Evolutionary conservation across 2,113 vertebrate species (phyloP).

Genomic region (Apus apus): DNA sequence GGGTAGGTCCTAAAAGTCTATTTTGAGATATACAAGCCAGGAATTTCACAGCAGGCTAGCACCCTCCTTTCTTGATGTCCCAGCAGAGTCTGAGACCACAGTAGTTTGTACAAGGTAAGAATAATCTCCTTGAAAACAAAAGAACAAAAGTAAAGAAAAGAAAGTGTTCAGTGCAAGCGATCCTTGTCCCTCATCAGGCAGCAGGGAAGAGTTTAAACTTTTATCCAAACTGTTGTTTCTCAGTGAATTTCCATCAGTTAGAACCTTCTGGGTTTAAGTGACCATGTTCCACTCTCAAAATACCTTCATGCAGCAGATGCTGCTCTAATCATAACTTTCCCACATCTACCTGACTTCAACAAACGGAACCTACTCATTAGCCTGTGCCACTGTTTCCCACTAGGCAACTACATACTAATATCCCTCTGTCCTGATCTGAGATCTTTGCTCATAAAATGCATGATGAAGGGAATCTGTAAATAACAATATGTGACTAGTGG

Average conservation of each 20-base stretch:
- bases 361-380: background rate
- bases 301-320: background rate
- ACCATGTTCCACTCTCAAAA: background rate
- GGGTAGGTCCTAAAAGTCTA: background rate
- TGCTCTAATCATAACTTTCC: background rate
- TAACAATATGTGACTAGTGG: background rate
- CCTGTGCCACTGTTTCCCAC: background rate
- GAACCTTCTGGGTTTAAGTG: background rate
- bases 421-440: background rate
- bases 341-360: background rate
- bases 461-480: background rate
- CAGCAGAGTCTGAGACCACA: background rate
- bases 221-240: background rate
- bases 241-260: background rate
- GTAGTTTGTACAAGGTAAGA: background rate
- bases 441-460: background rate
- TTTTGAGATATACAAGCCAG: background rate
- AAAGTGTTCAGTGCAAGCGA: background rate
- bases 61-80: background rate
- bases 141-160: background rate
- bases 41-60: background rate
- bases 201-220: background rate
- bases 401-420: background rate
- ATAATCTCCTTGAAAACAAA: background rate
- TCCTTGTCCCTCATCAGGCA: background rate